Conservation (phyloP, 2,888 invertebrate genomes). For the Herminia tarsipennalis region DNA sequence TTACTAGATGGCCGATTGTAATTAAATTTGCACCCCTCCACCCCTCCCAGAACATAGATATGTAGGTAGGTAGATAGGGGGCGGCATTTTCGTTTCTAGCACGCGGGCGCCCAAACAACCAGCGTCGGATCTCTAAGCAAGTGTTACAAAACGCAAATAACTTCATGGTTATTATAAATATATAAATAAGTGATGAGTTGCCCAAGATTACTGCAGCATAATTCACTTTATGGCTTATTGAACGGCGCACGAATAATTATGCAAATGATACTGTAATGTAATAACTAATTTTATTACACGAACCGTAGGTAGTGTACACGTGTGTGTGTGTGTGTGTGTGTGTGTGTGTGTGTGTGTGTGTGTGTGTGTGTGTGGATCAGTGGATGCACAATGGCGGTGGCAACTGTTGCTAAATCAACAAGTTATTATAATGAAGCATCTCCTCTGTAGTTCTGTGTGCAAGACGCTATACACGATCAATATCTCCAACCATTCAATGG, state of each 20-base stretch:
- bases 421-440: not conserved
- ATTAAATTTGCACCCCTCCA: no score
- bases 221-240: not conserved
- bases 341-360: not conserved
- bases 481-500: not conserved
- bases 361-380: not conserved
- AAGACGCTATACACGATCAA: not conserved
- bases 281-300: not conserved
- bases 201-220: not conserved
- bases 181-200: not conserved
- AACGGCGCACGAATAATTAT: slow-evolving; percentile 1
- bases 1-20: no score
- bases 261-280: not conserved
- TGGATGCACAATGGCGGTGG: not conserved
- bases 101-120: no score
- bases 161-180: not conserved
- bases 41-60: no score
- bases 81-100: no score
- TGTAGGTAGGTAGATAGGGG: no score
- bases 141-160: not conserved
- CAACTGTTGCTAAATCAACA: not conserved
- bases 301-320: not conserved
- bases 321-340: not conserved
- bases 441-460: not conserved
- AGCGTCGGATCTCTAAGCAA: no score